Conservation (phyloP, 1,140 invertebrate species). For the Papilio dardanus region DNA sequence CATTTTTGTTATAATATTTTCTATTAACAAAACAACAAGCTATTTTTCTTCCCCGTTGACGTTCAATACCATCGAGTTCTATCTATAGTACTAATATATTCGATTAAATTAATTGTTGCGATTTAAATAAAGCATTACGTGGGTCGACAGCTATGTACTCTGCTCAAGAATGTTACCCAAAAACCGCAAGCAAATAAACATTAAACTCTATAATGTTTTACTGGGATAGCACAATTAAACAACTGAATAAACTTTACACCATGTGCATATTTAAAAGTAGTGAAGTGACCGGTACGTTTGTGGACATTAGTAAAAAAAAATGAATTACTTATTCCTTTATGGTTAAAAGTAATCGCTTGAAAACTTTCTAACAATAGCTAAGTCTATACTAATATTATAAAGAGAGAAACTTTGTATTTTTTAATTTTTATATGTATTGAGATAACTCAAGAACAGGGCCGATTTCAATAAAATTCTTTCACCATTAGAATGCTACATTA, state of each 20-base stretch:
- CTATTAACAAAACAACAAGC: background rate
- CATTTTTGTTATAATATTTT: background rate
- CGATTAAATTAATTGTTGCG: background rate
- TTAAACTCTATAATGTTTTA: constrained; percentile 8
- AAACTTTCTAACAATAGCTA: no score
- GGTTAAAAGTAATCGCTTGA: no score
- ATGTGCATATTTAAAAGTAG: background rate
- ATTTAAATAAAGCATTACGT: background rate
- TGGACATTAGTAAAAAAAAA: no score
- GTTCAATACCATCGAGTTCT: background rate
- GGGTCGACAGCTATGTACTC: background rate
- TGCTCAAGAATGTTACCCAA: constrained; percentile 10
- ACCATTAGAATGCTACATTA: no score
- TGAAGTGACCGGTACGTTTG: no score
- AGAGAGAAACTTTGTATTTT: no score
- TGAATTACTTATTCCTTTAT: no score
- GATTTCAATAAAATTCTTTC: no score
- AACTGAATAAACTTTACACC: constrained; percentile 19
- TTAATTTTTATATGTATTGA: no score
- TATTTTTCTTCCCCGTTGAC: background rate
- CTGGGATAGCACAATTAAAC: constrained; percentile 18
- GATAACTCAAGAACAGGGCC: no score
- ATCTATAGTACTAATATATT: background rate
- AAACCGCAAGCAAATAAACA: constrained; percentile 11
- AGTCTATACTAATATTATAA: no score